These are phyloP conservation scores for Acleris cristana DNA, from an alignment of 2,888 invertebrate genomes.

Conservation along the genomic window DNA sequence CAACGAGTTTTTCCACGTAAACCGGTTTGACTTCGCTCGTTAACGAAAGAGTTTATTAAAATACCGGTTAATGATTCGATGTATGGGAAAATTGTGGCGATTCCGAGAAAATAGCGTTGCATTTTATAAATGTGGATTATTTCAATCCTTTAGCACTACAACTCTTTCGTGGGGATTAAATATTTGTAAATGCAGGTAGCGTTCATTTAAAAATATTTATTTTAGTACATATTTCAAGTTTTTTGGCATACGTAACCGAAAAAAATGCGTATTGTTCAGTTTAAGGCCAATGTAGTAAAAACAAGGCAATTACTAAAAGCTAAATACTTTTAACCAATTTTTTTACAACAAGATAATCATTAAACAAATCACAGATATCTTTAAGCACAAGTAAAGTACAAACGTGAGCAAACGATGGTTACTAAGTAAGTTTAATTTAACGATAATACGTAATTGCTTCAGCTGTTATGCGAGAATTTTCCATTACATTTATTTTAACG, in stretches of 20 bases:
- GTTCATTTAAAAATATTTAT: too few species aligned
- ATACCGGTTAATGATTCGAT: constrained; percentile 29
- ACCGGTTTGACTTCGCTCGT: constrained; percentile 8
- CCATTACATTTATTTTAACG: constrained; percentile 33
- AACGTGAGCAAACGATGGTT: background rate
- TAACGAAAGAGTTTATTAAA: constrained; percentile 31
- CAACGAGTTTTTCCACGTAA: constrained; percentile 4
- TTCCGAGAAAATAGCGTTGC: background rate
- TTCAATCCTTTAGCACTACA: constrained; percentile 5
- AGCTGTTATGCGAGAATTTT: constrained; percentile 25
- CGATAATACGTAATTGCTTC: constrained; percentile 11
- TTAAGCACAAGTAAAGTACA: background rate
- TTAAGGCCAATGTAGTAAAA: too few species aligned
- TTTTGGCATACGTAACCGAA: too few species aligned
- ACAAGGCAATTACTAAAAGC: too few species aligned
- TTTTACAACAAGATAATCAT: background rate
- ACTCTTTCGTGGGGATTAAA: background rate
- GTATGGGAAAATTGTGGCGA: constrained; percentile 1
- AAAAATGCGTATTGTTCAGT: too few species aligned
- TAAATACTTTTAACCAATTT: too few species aligned
- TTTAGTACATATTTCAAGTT: too few species aligned
- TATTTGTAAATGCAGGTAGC: background rate
- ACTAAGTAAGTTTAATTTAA: constrained; percentile 25
- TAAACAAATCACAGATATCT: background rate
- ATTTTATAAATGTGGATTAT: constrained; percentile 21